Conservation (phyloP, 2,888 invertebrate genomes). For the Metalampra italica region DNA sequence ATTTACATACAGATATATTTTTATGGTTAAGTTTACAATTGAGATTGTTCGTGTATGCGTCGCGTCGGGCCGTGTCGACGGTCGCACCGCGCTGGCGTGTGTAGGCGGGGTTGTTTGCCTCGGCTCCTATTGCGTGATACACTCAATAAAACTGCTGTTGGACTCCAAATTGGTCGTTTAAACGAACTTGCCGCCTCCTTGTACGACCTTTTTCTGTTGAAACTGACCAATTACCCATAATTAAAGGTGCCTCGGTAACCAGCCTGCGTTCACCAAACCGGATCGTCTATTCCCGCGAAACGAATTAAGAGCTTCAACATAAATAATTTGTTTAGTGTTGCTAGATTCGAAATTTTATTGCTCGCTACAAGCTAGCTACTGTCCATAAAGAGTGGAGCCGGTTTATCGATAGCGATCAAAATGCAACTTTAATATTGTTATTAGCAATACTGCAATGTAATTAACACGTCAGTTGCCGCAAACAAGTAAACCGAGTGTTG, state of each 20-base stretch:
- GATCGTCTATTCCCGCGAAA: not conserved
- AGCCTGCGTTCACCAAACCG: not conserved
- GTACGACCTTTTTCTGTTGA: constrained; percentile 14
- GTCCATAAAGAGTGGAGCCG: constrained; percentile 36
- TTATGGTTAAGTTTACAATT: too few species aligned
- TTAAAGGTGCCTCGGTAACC: constrained; percentile 9
- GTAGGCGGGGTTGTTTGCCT: constrained; percentile 73
- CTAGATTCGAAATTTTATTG: constrained; percentile 1
- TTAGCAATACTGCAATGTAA: constrained; percentile 61
- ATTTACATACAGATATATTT: too few species aligned
- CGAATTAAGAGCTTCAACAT: not conserved
- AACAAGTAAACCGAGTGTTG: constrained; percentile 57
- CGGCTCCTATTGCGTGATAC: constrained; percentile 65
- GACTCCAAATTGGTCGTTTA: constrained; percentile 53
- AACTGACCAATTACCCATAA: constrained; percentile 11
- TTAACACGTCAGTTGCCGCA: constrained; percentile 66
- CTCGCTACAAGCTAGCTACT: too few species aligned
- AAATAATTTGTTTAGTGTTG: not conserved
- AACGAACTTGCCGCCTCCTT: constrained; percentile 38
- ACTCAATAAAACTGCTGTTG: constrained; percentile 64
- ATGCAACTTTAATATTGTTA: constrained; percentile 47
- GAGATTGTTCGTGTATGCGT: constrained; percentile 5
- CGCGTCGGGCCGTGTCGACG: constrained; percentile 25
- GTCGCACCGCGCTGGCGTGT: constrained; percentile 20
- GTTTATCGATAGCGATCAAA: constrained; percentile 39